Evolutionary conservation across 2,797 vertebrate species (phyloP).

Genomic region (Rachycentron canadum): DNA sequence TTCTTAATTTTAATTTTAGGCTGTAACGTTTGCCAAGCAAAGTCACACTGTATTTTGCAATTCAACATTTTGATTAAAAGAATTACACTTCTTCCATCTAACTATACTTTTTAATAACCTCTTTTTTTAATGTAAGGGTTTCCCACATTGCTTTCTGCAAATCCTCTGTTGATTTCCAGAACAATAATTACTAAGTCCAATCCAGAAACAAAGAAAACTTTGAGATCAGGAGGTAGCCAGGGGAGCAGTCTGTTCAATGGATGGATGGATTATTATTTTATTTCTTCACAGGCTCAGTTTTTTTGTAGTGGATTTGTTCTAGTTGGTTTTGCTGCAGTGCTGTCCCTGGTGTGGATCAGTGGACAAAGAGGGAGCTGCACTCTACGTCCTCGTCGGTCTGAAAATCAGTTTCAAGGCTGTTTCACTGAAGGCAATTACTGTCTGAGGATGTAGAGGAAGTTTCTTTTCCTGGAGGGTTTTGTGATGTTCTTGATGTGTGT

Average conservation of each 20-base stretch:
- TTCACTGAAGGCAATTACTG: constrained; percentile 38
- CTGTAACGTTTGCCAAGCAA: background rate
- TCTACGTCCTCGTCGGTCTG: background rate
- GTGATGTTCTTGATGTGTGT: constrained; percentile 6
- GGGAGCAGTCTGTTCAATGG: constrained; percentile 39
- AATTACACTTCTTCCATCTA: background rate
- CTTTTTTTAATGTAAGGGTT: constrained; percentile 7
- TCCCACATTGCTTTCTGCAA: constrained; percentile 18
- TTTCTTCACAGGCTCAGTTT: constrained; percentile 32
- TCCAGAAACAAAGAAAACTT: constrained; percentile 35
- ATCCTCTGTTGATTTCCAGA: constrained; percentile 31
- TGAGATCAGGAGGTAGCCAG: constrained; percentile 28
- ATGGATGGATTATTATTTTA: constrained; percentile 39
- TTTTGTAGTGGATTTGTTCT: constrained; percentile 41
- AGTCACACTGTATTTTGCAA: background rate
- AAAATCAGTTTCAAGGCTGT: constrained; percentile 56
- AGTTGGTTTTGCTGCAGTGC: constrained; percentile 48
- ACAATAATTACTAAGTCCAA: constrained; percentile 34
- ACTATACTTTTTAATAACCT: background rate
- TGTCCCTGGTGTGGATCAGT: constrained; percentile 50
- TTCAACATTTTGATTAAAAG: background rate
- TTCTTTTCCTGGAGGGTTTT: constrained; percentile 48
- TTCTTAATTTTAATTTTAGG: constrained; percentile 4
- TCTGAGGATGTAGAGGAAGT: constrained; percentile 16
- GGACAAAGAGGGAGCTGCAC: constrained; percentile 36